Conservation (phyloP, 1,140 invertebrate species). For the Brachionus rubens region DNA sequence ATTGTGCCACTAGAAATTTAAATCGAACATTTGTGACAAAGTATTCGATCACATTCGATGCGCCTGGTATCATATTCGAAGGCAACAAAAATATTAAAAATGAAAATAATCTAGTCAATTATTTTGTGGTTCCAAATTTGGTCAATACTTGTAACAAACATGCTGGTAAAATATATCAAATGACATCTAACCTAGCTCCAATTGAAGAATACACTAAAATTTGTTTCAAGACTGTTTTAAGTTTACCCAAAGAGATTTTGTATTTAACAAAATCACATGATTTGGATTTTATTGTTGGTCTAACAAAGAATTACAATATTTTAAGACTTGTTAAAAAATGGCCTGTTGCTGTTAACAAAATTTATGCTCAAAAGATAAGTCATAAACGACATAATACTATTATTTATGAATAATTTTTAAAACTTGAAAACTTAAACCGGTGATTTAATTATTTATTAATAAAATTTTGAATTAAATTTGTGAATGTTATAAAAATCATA, state of each 20-base stretch:
- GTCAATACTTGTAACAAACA: conserved; percentile 24
- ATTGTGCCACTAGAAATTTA: not conserved
- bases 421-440: not conserved
- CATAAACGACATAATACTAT: conserved; percentile 1
- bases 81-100: not conserved
- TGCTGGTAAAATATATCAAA: conserved; percentile 20
- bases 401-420: not conserved
- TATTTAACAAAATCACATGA: not conserved
- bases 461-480: not conserved
- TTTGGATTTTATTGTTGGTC: not conserved
- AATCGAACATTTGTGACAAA: not conserved
- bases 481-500: conserved; percentile 31
- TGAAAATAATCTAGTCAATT: not conserved
- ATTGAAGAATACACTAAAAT: not conserved
- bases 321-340: not conserved
- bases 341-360: conserved; percentile 10
- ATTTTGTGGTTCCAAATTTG: conserved; percentile 34
- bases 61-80: conserved; percentile 1
- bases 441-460: too few relatives aligned
- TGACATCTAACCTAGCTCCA: not conserved
- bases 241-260: not conserved
- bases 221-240: not conserved
- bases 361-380: conserved; percentile 1
- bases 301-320: not conserved
- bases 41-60: not conserved